These are phyloP conservation scores for Mastacembelus armatus DNA, from an alignment of 2,797 vertebrate genomes.

Conservation along the genomic window DNA sequence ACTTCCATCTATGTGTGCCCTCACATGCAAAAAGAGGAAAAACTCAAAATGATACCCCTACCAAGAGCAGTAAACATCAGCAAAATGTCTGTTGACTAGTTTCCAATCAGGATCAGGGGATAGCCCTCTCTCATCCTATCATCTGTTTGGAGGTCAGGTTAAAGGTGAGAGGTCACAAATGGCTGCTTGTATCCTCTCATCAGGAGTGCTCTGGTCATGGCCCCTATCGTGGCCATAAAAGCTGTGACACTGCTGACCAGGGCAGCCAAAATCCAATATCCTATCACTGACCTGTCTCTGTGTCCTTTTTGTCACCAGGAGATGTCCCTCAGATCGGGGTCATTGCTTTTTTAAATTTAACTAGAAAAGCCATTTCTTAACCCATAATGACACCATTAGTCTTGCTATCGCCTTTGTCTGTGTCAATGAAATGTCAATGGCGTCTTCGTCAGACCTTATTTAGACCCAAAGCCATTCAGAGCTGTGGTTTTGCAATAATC, in stretches of 20 bases:
- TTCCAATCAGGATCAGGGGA: slow-evolving; percentile 51
- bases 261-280: slow-evolving; percentile 85
- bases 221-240: slow-evolving; percentile 82
- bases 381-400: slow-evolving; percentile 80
- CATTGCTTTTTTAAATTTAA: slow-evolving; percentile 84
- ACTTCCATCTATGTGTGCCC: slow-evolving; percentile 17
- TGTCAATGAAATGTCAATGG: slow-evolving; percentile 65
- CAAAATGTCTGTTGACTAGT: slow-evolving; percentile 27
- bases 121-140: slow-evolving; percentile 53
- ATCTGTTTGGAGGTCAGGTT: slow-evolving; percentile 78
- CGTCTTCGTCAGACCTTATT: slow-evolving; percentile 58
- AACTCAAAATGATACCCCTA: background rate
- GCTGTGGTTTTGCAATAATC: slow-evolving; percentile 20
- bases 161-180: slow-evolving; percentile 87
- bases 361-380: slow-evolving; percentile 73
- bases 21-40: background rate
- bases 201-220: slow-evolving; percentile 72
- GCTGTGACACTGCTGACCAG: slow-evolving; percentile 78
- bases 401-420: slow-evolving; percentile 72
- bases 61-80: slow-evolving; percentile 7
- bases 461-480: slow-evolving; percentile 25
- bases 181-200: slow-evolving; percentile 86
- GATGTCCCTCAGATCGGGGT: slow-evolving; percentile 80
- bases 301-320: slow-evolving; percentile 68
- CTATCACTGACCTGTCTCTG: slow-evolving; percentile 74